A percentile compares a stretch with the other conserved stretches of the same genome.
These are phyloP conservation scores for Capitella teleta DNA, from an alignment of 1,140 invertebrate genomes.

Conservation along the genomic window DNA sequence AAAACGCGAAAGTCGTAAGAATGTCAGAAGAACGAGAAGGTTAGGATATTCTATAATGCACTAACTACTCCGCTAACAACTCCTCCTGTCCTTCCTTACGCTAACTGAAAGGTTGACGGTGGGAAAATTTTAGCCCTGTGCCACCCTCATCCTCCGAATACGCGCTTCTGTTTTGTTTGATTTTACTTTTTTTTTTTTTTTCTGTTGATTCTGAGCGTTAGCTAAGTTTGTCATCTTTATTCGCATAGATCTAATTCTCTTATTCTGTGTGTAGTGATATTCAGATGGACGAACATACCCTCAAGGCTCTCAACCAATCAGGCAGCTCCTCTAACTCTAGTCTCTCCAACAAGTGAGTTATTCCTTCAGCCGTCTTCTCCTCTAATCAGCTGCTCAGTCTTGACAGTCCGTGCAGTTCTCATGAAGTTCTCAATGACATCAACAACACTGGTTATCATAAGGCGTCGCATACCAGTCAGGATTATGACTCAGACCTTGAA, in stretches of 20 bases:
- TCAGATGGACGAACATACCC: conserved; percentile 31
- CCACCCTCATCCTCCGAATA: too few species aligned
- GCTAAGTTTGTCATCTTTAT: too few species aligned
- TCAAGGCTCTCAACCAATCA: conserved; percentile 31
- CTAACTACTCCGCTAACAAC: background rate
- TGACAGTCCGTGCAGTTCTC: conserved; percentile 52
- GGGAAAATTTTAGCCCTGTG: too few species aligned
- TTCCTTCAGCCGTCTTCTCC: background rate
- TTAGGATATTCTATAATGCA: background rate
- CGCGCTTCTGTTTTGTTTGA: too few species aligned
- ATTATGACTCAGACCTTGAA: conserved; percentile 67
- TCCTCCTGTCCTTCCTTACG: background rate
- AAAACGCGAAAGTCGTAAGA: background rate
- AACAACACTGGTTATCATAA: conserved; percentile 14
- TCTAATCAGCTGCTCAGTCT: conserved; percentile 29
- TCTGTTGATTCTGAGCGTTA: too few species aligned
- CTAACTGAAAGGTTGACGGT: too few species aligned
- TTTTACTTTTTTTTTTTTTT: too few species aligned
- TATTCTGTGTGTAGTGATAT: conserved; percentile 43
- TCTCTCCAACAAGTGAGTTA: conserved; percentile 30
- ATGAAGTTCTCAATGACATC: conserved; percentile 44
- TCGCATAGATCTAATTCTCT: too few species aligned
- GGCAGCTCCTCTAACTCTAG: conserved; percentile 43
- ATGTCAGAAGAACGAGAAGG: conserved; percentile 6
- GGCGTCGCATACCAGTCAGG: conserved; percentile 4